phyloP scores from a whole-genome alignment of 2,888 invertebrate genomes.

The Endotricha flammealis region DNA sequence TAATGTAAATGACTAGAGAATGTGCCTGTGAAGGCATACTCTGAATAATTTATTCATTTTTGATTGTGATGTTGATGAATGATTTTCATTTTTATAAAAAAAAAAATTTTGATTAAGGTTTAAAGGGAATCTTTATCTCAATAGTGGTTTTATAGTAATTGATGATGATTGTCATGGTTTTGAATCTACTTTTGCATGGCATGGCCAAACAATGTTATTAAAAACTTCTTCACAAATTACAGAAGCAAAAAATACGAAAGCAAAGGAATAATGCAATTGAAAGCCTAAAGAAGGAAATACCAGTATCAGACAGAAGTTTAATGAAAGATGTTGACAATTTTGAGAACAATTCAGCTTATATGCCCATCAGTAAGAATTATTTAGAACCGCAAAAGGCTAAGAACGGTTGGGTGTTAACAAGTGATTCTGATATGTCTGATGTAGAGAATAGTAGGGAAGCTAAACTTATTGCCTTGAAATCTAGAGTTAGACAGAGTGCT shows the following conservation, averaged over 20 bases:
- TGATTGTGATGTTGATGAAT: no score
- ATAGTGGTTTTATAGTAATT: no score
- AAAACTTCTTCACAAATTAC: slow-evolving; percentile 24
- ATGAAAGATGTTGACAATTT: slow-evolving; percentile 64
- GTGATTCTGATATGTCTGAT: slow-evolving; percentile 84
- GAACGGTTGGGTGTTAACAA: slow-evolving; percentile 66
- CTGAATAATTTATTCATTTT: no score
- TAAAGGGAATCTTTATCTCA: no score
- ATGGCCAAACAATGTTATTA: no score
- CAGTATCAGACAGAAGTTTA: slow-evolving; percentile 59
- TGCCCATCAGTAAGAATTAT: slow-evolving; percentile 54
- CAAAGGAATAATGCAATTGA: slow-evolving; percentile 68
- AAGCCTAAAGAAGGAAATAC: slow-evolving; percentile 65
- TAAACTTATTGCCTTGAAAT: slow-evolving; percentile 68
- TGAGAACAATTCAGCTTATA: slow-evolving; percentile 57
- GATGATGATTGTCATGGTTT: no score
- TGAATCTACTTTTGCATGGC: no score
- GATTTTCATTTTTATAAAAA: no score
- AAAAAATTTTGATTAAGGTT: no score
- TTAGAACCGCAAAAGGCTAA: slow-evolving; percentile 49
- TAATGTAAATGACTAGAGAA: no score
- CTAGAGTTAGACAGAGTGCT: slow-evolving; percentile 83
- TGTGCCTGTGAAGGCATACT: no score
- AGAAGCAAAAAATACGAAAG: slow-evolving; percentile 72
- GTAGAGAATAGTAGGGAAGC: slow-evolving; percentile 74